Evolutionary conservation across 2,113 vertebrate species (phyloP).

Genomic region (Ameiurus melas): DNA sequence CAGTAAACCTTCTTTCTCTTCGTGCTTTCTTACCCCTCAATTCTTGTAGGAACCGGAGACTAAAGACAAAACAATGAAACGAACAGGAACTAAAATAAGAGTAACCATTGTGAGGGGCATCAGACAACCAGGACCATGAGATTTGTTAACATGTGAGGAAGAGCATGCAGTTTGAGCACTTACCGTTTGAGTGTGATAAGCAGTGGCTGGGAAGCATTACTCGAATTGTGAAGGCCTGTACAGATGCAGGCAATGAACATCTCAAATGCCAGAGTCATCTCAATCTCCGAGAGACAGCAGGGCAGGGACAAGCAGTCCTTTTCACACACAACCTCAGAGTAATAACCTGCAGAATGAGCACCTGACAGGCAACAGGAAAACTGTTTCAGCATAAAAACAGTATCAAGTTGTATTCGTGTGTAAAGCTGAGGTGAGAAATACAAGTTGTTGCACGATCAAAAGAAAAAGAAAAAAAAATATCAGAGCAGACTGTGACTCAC

Average conservation of each 20-base stretch:
- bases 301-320: constrained; percentile 75
- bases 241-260: constrained; percentile 82
- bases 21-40: background rate
- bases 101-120: background rate
- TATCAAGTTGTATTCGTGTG: background rate
- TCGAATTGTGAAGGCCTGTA: constrained; percentile 65
- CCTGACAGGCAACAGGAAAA: constrained; percentile 63
- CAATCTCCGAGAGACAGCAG: constrained; percentile 81
- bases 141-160: background rate
- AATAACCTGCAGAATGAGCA: constrained; percentile 80
- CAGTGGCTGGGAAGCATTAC: constrained; percentile 64
- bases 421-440: background rate
- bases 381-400: background rate
- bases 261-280: constrained; percentile 88
- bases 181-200: constrained; percentile 88
- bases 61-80: background rate
- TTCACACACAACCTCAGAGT: constrained; percentile 74
- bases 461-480: background rate
- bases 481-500: constrained; percentile 71
- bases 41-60: background rate
- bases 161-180: constrained; percentile 12
- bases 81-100: background rate
- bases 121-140: background rate
- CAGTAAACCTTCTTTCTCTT: background rate
- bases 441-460: background rate